Evolutionary conservation across 2,113 vertebrate genomes (phyloP), one percentile per base, ranked within the genome.

Genomic region (Melanerpes formicivorus): DNA sequence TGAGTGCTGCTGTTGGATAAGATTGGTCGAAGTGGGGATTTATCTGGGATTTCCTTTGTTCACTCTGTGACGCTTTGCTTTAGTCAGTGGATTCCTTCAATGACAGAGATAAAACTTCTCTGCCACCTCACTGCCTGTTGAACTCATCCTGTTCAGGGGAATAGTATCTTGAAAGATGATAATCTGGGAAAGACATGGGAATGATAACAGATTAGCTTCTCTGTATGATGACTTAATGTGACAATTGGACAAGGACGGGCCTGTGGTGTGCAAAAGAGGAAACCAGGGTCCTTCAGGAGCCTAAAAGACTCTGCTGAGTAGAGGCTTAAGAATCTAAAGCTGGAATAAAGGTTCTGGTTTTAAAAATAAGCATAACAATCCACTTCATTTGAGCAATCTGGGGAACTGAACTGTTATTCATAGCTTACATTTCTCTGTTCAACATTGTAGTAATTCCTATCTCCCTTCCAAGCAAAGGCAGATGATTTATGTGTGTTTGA

Each of bases 321-420:
- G 62, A 78, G 5, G 3, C 54, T 92, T 87, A 85, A 60, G 48
- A 91, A 64, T 87, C 54, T 84, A 71, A 71, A 83, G 79, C 48
- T 80, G 79, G 55, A 86, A 86, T 50, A 76, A 88, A 75, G 23
- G 64, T 21, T 90, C 34, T 5, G 3, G 78, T 94, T 88, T 93
- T 32, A 92, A 87, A 42, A 87, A 71, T 58, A 92, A 85, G 23
- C 48, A 37, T 37, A 88, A 50, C 60, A 71, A 65, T 56, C 40
- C 48, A 67, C 72, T 93, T 93, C 42, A 46, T 80, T 93, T 93
- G 48, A 94, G 84, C 82, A 92, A 93, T 91, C 82, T 84, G 85
- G 66, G 89, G 85, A 90, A 84, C 58, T 69, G 92, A 48, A 87
- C 46, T 48, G 56, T 90, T 92, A 80, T 94, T 91, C 75, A 90